Evolutionary conservation across 2,888 invertebrate genomes (phyloP).

Genomic region (Lasioglossum villosulum): DNA sequence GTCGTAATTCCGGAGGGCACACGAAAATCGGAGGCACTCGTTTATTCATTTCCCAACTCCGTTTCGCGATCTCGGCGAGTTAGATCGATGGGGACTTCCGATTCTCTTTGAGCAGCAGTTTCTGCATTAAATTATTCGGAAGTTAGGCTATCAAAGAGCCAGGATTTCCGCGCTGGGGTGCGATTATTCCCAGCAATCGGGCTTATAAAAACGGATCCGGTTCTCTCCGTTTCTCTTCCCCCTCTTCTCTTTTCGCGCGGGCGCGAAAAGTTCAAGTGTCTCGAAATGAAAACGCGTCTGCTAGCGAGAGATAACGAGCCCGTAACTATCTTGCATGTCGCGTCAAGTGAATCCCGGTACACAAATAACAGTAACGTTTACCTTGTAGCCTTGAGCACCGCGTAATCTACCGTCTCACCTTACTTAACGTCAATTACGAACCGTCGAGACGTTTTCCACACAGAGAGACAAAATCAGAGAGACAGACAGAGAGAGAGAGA

Average conservation of each 20-base stretch:
- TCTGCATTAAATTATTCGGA: conserved; percentile 4
- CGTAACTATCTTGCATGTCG: conserved; percentile 48
- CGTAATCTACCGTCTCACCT: conserved; percentile 13
- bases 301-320: conserved; percentile 52
- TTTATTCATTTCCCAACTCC: neutral
- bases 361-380: conserved; percentile 49
- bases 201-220: neutral
- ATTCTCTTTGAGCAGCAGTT: neutral
- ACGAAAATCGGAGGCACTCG: neutral
- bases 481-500: neutral
- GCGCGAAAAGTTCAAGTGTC: conserved; percentile 17
- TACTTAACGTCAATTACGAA: conserved; percentile 27
- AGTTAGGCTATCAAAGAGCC: conserved; percentile 5
- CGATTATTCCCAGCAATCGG: neutral
- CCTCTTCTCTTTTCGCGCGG: no score
- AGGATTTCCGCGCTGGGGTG: neutral
- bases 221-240: neutral
- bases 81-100: neutral
- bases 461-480: neutral
- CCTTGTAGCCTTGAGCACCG: conserved; percentile 10
- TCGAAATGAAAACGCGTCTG: conserved; percentile 38
- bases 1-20: neutral
- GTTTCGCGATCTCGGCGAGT: neutral
- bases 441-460: neutral
- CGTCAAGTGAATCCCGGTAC: conserved; percentile 45